These are phyloP conservation scores for Pterois miles DNA, from an alignment of 2,797 vertebrate species.

Conservation along the genomic window DNA sequence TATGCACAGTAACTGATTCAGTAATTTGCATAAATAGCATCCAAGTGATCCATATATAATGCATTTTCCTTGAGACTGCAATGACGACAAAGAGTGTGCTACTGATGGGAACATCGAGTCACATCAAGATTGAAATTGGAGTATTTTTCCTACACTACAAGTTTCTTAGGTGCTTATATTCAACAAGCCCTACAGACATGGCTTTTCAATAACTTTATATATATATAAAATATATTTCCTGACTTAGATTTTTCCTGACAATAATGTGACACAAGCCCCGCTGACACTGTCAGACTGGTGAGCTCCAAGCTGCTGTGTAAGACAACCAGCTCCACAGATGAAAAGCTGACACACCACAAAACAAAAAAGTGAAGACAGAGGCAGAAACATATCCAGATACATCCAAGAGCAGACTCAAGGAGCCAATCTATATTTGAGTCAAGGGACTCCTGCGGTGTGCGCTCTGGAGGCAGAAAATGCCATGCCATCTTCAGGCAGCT, in stretches of 20 bases:
- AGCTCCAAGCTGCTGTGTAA: slow-evolving; percentile 52
- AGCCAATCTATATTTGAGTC: slow-evolving; percentile 44
- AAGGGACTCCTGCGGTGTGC: slow-evolving; percentile 10
- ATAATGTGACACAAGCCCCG: slow-evolving; percentile 39
- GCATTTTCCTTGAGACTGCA: not conserved
- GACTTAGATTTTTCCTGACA: slow-evolving; percentile 45
- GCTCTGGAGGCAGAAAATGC: slow-evolving; percentile 17
- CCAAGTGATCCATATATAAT: not conserved
- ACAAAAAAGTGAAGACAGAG: slow-evolving; percentile 57
- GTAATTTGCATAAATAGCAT: not conserved
- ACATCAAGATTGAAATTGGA: not conserved
- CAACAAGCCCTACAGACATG: not conserved
- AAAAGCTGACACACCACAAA: slow-evolving; percentile 67
- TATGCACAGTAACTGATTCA: slow-evolving; percentile 3
- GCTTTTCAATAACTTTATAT: slow-evolving; percentile 33
- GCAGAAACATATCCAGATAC: slow-evolving; percentile 57
- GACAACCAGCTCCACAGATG: slow-evolving; percentile 42
- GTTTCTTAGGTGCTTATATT: not conserved
- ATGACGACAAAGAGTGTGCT: not conserved
- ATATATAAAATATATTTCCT: slow-evolving; percentile 17
- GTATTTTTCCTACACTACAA: not conserved
- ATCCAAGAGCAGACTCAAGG: slow-evolving; percentile 36
- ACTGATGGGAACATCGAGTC: not conserved
- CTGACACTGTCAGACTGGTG: slow-evolving; percentile 45
- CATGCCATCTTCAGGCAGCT: slow-evolving; percentile 18